phyloP scores from a whole-genome alignment of 2,888 invertebrate species.

The Spisula solida region DNA sequence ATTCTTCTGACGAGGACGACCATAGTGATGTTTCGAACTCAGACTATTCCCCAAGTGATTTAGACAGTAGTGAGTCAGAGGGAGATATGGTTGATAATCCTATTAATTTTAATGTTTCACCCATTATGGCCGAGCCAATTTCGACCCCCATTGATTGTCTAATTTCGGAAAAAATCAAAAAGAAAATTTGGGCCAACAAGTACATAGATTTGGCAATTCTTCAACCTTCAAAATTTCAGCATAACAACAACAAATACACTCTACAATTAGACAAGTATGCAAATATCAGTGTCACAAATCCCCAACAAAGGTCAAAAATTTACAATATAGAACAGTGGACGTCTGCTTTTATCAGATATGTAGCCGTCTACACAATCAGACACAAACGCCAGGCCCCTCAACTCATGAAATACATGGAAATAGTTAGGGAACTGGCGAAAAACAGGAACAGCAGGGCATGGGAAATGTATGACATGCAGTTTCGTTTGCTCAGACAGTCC shows the following conservation, averaged over 20 bases:
- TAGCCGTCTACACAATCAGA: background rate
- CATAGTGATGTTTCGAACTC: no score
- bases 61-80: background rate
- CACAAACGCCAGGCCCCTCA: constrained; percentile 42
- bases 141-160: background rate
- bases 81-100: background rate
- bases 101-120: background rate
- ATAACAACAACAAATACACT: background rate
- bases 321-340: background rate
- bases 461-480: background rate
- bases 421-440: constrained; percentile 8
- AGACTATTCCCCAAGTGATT: background rate
- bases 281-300: background rate
- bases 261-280: background rate
- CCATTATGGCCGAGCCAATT: background rate
- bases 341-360: background rate
- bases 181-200: background rate
- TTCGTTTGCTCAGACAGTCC: background rate
- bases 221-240: background rate
- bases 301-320: background rate
- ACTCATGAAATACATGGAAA: background rate
- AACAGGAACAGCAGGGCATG: background rate
- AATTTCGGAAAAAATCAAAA: background rate
- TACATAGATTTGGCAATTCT: background rate
- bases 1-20: no score